Conservation (phyloP, 2,888 invertebrate species). For the Galerucella calmariensis region DNA sequence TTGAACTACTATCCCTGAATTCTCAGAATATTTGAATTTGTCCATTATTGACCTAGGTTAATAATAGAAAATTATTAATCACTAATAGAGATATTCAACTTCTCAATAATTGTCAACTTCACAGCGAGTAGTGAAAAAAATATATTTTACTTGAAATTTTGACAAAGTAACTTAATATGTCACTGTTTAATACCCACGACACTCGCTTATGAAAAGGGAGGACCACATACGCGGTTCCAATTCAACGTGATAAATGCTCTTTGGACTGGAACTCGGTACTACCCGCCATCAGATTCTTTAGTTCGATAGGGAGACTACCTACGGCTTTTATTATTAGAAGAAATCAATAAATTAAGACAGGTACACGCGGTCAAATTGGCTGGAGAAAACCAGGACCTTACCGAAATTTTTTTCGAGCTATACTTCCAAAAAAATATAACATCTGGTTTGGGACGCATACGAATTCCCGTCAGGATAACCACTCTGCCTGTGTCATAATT, state of each 20-base stretch:
- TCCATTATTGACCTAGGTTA: too few species aligned
- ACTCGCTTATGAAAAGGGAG: background rate
- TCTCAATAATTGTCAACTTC: too few species aligned
- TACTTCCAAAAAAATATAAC: too few species aligned
- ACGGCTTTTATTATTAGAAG: conserved; percentile 35
- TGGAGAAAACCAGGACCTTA: background rate
- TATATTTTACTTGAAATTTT: background rate
- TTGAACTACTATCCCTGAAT: too few species aligned
- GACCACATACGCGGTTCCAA: conserved; percentile 24
- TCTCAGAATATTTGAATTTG: too few species aligned
- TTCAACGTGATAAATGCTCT: conserved; percentile 19
- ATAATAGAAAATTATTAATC: too few species aligned
- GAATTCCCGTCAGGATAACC: too few species aligned
- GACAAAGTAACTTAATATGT: conserved; percentile 9
- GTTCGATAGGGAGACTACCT: conserved; percentile 36
- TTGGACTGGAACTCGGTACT: conserved; percentile 6
- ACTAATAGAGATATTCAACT: too few species aligned
- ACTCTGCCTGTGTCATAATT: too few species aligned
- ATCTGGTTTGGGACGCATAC: too few species aligned
- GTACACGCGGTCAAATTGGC: conserved; percentile 27
- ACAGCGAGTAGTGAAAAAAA: too few species aligned
- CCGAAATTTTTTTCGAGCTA: too few species aligned
- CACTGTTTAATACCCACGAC: background rate
- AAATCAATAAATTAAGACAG: conserved; percentile 40
- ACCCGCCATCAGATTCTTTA: conserved; percentile 11